Base-by-base conservation (phyloP, 2,113 vertebrate genomes). In the Drymodes brunneopygia region DNA sequence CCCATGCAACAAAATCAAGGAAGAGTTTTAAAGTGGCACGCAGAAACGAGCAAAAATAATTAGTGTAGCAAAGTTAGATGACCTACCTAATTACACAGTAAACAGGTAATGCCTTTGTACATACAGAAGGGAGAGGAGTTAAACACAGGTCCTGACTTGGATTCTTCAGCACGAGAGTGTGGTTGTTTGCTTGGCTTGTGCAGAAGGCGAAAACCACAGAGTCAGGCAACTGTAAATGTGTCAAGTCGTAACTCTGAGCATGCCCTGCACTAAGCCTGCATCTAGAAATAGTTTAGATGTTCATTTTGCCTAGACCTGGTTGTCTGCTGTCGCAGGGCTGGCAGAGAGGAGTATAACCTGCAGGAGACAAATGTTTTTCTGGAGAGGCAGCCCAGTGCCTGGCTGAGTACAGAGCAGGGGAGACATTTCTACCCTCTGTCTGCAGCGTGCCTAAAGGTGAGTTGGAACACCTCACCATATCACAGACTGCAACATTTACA, bases 211-310 rank as follows among this genome's bases (percentile, higher is more conserved):
- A 90, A 91, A 38, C 9, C 0, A 0, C 28, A 12, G 6, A 29
- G 21, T 25, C 7, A 6, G 27, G 40, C 29, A 45, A 33, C 29
- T 29, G 10, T 15, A 64, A 72, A 47, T 0, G 0, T 2, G 3
- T 18, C 6, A 2, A 15, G 25, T 51, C 4, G 0, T 35, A 45
- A 40, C 31, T 80, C 35, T 86, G 53, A 3, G 1, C 0, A 0
- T 61, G 23, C 8, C 11, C 8, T 36, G 35, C n/a, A 14, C 33
- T 40, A 58, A 58, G 54, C 38, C 31, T 72, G 13, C 44, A 36
- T 38, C 11, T 42, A 50, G 33, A 60, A 69, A 50, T 22, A 51
- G 7, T 50, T 67, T 12, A 58, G 44, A 21, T 2, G 6, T 54
- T 72, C 6, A 6, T 56, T 84, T 85, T 74, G n/a, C 47, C 36